Evolutionary conservation across 2,113 vertebrate genomes (phyloP).

Genomic region (Pollimyrus isidori): DNA sequence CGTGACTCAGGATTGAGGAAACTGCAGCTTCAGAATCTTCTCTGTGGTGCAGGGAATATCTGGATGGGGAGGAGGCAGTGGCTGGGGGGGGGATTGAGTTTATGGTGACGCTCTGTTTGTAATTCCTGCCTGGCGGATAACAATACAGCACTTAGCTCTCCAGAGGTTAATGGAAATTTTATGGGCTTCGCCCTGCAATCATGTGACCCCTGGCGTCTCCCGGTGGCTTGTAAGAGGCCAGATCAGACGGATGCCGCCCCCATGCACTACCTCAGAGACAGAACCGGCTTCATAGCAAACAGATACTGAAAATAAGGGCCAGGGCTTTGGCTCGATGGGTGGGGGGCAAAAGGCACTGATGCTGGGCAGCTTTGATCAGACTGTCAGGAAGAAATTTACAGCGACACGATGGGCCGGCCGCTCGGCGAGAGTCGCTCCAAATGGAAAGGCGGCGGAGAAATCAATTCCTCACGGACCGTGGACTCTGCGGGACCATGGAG

Average conservation of each 20-base stretch:
- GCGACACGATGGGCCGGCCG: constrained; percentile 51
- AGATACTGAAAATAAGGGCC: background rate
- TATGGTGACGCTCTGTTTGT: constrained; percentile 98
- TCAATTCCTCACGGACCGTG: background rate
- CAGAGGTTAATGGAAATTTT: constrained; percentile 99
- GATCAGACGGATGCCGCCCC: constrained; percentile 60
- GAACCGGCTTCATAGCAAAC: background rate
- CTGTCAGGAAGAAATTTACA: constrained; percentile 73
- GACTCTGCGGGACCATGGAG: background rate
- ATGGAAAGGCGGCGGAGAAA: constrained; percentile 56
- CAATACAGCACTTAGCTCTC: constrained; percentile 94
- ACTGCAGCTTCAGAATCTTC: background rate
- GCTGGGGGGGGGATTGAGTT: constrained; percentile 54
- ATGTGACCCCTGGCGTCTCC: constrained; percentile 77
- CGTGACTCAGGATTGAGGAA: constrained; percentile 24
- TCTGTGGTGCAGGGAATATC: background rate
- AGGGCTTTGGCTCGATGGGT: background rate
- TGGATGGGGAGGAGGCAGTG: constrained; percentile 52
- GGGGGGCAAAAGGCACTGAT: background rate
- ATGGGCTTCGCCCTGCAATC: constrained; percentile 79
- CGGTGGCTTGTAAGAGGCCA: constrained; percentile 44
- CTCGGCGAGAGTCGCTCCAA: constrained; percentile 71
- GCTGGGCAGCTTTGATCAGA: constrained; percentile 61
- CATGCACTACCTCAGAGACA: constrained; percentile 33
- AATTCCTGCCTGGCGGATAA: constrained; percentile 96